Evolutionary conservation across 2,888 invertebrate genomes (phyloP), one percentile per base, ranked within the genome.

Genomic region (Rhaphigaster nebulosa): DNA sequence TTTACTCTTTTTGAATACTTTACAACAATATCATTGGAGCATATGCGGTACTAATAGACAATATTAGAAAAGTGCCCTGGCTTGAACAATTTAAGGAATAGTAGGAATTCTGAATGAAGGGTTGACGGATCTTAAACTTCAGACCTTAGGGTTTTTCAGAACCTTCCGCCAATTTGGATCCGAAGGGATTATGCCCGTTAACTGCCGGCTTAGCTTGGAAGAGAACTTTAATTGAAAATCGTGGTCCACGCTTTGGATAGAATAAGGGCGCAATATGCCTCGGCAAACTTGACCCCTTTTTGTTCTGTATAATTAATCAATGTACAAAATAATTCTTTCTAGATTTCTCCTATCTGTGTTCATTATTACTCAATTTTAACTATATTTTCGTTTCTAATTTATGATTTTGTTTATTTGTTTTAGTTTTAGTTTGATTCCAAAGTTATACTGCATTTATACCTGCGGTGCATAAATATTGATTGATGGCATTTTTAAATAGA

Each of bases 201-300:
- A 20, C 34, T 8, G 38, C 34, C 34, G 70, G 38, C 38, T 76
- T 76, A 76, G 70, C 70, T 8, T 8, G 0, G 34, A 1, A 76
- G 70, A 23, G 38, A 76, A 76, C 70, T 38, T 76, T 76, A 76
- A 76, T 76, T 76, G 34, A 76, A 38, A 76, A 76, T 8, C 70
- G 38, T 76, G 65, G 65, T 18, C 65, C 29, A 29, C 18, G 15
- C 29, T 65, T 18, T 6, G 70, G 70, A 8, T 34, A 76, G 38
- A 34, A 76, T 76, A 38, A 12, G 70, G 70, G 34, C 70, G 70
- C 70, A 38, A 76, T 34, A 38, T 38, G 70, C 20, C 34, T 76
- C 23, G 20, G 38, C 23, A 23, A 76, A 76, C 70, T 76, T 65
- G 65, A 65, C 65, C 65, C 18, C 29, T 65, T 56, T 65, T 34